Evolutionary conservation across 2,888 invertebrate genomes (phyloP), one percentile per base, ranked within the genome.

Genomic region (Melinaea marsaeus): DNA sequence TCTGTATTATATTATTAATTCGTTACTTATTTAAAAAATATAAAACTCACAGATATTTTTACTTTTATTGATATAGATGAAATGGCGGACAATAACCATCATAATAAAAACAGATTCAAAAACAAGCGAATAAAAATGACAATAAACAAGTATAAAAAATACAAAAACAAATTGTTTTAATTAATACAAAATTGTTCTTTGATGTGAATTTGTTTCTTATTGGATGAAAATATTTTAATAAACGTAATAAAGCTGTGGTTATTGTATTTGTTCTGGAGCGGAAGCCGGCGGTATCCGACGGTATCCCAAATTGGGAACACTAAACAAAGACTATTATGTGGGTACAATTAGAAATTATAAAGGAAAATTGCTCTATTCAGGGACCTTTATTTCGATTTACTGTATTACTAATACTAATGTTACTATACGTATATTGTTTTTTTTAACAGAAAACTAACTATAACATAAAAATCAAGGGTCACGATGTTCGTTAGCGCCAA

Each of bases 251-350:
- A 61, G 47, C 34, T 63, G 33, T 42, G 47, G 61, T 32, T 46
- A 60, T 65, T 67, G 62, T 67, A 66, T 66, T 69, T 67, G 58
- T 63, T 60, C 13, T 37, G 60, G 45, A 45, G 47, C 45, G 35
- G 66, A 45, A 72, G 72, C 69, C 67, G 61, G 62, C 62, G 71
- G 56, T 70, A 70, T 69, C 68, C 67, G 61, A 62, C 62, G 71
- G 56, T 70, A 70, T 69, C 68, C 74, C 60, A 74, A 73, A 76
- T 82, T 71, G 65, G 77, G 69, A 75, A 78, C 78, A 77, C 80
- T 80, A 79, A 86, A 80, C 81, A 86, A 85, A 84, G 79, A 79
- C 78, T 75, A 77, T 85, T 79, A 78, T 75, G 74, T 74, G 77
- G 72, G 75, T 74, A 76, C 76, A 83, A 83, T 82, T 79, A 81